Base-by-base conservation (phyloP, 2,888 invertebrate genomes). In the Salticus scenicus region DNA sequence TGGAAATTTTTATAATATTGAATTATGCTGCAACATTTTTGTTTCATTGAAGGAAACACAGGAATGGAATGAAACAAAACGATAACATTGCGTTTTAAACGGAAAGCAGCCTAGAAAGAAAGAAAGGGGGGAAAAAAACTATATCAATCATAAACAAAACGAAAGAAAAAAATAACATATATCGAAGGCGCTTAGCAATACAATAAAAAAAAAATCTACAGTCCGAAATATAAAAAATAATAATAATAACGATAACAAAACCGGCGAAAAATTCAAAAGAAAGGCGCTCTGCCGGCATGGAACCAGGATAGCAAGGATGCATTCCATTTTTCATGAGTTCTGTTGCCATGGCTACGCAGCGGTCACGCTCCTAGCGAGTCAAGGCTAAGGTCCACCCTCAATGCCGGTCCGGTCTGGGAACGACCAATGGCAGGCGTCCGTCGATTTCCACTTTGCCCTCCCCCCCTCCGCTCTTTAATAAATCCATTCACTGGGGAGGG, bases 331-430 rank as follows among this genome's bases (percentile, higher is more conserved):
- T 79, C 87, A 83, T 78, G 77, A 79, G 74, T 75, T 79, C 27
- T 79, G 87, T 81, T 70, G 72, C 73, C 47, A 87, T 81, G 47
- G 87, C 41, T 63, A 81, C 77, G 41, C 63, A 81, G 81, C 77
- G 74, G 78, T 73, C 83, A 80, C 80, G 75, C 76, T 80, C 80
- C 70, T 42, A 80, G 70, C 80, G 79, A 86, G 86, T 80, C 76
- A 86, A 86, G 76, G 79, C 86, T 86, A 76, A 80, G 79, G 80
- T 80, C 80, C 76, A 80, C 85, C 85, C 79, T 79, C 74, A 70
- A 78, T 74, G 85, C 70, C 70, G 79, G 85, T 79, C 85, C 85
- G 75, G 85, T 69, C 66, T 30, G 57, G 66, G 57, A 63, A 63
- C 72, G 83, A 84, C 83, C 83, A 84, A 84, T 84, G 67, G 83